Conservation (phyloP, 2,797 vertebrate species). For the Pangasius mekongensis region DNA sequence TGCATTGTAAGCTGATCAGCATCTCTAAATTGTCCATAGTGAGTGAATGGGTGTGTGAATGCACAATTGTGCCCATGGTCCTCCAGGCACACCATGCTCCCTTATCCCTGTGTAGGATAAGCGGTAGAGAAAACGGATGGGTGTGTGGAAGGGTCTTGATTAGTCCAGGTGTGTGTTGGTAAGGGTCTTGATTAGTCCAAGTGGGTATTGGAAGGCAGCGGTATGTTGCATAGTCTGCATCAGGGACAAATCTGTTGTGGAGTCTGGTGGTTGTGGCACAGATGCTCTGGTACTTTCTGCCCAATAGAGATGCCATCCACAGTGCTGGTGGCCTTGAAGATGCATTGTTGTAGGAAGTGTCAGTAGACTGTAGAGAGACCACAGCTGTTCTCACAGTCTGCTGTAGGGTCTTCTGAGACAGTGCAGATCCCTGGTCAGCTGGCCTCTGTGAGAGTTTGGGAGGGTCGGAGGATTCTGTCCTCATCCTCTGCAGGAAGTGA, state of each 20-base stretch:
- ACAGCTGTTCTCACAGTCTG: background rate
- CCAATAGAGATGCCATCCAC: background rate
- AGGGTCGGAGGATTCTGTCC: background rate
- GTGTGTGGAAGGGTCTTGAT: background rate
- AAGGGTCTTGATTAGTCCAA: background rate
- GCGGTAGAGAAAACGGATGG: too few relatives aligned
- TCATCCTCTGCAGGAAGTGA: background rate
- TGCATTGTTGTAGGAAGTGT: background rate
- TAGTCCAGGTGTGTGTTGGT: background rate
- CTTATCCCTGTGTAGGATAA: too few relatives aligned
- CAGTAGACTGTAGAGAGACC: background rate
- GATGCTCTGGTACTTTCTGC: background rate
- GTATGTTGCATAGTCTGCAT: background rate
- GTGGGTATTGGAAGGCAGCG: background rate
- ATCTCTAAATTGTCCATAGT: too few relatives aligned
- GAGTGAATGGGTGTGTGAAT: too few relatives aligned
- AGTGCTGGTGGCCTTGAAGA: background rate
- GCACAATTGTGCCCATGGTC: too few relatives aligned
- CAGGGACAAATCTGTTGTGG: background rate
- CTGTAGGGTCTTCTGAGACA: background rate
- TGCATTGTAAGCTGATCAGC: too few relatives aligned
- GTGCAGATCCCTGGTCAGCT: background rate
- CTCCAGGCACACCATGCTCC: too few relatives aligned
- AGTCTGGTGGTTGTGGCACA: background rate
- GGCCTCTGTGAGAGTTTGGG: background rate